Evolutionary conservation across 23 tunicate genomes (phyloP), one percentile per base, ranked within the genome.

Genomic region (Halocynthia roretzi): DNA sequence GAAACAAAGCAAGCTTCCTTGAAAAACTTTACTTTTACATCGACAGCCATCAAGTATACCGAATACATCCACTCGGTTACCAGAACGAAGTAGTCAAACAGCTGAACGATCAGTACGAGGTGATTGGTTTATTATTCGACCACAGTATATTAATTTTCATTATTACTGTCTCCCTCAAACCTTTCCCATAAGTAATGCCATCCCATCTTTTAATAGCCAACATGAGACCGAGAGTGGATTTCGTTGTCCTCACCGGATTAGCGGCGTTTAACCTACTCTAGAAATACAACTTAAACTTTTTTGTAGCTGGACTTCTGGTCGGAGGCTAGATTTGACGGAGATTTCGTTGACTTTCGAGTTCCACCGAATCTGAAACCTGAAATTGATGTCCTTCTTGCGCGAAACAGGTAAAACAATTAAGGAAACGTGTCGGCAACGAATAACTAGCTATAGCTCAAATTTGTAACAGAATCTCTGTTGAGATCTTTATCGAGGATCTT

Each of bases 401-500:
- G 56, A 31, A 40, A 10, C 40, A 58, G 71, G 77, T 77, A 58
- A 84, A 7, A 51, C 60, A 17, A 58, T 8, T 17, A 50, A 6
- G 20, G 31, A 48, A 11, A 1, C 22, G 10, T 17, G 10, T 57
- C 9, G 10, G 21, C 15, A 76, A 40, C 18, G 48, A 2, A 57
- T 19, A 10, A 76, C 52, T 17, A 61, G 44, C 44, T 15, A 12
- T 9, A 15, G 12, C 31, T 77, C 8, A 31, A 19, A 5, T 40
- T 9, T 55, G 7, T 57, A 56, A 54, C 78, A 88, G 97, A 51
- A 61, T 91, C 53, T 50, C 69, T 7, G 75, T 57, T 67, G 89
- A 87, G 48, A 65, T 83, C n/a, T 83, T 93, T 72, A 75, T 87
- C 51, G 90, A 87, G 11, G 98, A 93, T 76, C 63, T 93, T 18